These are phyloP conservation scores for Cyphomyrus plagiostoma DNA, from an alignment of 2,113 vertebrate species.

Conservation along the genomic window DNA sequence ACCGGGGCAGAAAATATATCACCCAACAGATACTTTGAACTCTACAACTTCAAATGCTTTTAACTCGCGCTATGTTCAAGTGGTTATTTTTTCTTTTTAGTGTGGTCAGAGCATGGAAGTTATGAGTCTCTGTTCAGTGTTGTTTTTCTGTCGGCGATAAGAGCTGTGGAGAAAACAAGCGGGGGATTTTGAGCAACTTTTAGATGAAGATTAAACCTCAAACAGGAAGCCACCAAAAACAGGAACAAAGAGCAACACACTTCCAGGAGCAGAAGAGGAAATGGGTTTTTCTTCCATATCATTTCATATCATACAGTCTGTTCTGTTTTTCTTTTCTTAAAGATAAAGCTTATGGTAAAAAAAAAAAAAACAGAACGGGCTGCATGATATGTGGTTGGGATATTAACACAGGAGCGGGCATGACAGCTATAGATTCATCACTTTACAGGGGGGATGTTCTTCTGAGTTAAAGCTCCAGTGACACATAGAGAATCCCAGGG, in stretches of 20 bases:
- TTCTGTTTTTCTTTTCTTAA: too few relatives aligned
- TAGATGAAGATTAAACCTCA: background rate
- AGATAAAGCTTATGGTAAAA: background rate
- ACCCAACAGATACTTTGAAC: background rate
- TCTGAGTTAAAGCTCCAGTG: background rate
- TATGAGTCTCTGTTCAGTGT: background rate
- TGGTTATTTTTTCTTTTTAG: background rate
- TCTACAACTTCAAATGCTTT: background rate
- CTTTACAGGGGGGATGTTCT: background rate
- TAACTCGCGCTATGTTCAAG: background rate
- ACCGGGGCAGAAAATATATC: background rate
- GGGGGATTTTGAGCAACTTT: background rate
- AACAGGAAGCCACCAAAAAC: constrained; percentile 4
- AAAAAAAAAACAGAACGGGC: background rate
- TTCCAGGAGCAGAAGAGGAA: background rate
- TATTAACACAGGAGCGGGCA: background rate
- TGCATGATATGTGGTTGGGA: background rate
- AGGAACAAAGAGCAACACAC: constrained; percentile 2
- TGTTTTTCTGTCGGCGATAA: background rate
- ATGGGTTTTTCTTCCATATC: too few relatives aligned
- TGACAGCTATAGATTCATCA: background rate
- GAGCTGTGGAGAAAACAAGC: background rate
- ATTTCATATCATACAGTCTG: too few relatives aligned
- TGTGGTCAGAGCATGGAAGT: background rate
- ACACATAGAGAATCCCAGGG: background rate